phyloP scores from a whole-genome alignment of 2,797 vertebrate species.

The Buphagus erythrorhynchus region DNA sequence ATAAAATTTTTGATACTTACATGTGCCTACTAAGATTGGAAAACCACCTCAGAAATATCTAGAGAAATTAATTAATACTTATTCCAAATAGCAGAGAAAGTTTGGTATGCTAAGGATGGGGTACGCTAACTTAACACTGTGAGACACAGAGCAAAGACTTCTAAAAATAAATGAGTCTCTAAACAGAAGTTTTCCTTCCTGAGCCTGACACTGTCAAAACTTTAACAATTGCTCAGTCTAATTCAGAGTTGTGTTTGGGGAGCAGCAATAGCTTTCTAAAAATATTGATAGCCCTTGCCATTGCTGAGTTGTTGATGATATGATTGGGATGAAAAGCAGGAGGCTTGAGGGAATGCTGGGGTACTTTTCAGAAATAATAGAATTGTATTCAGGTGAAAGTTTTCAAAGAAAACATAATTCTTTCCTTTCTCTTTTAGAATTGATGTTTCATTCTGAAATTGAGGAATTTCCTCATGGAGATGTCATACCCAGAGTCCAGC shows the following conservation, averaged over 20 bases:
- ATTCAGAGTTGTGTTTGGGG: not conserved
- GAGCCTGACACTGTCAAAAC: not conserved
- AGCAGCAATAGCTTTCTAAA: not conserved
- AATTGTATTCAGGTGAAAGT: not conserved
- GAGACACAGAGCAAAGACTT: not conserved
- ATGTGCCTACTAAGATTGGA: not conserved
- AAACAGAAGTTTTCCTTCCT: not conserved
- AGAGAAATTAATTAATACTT: not conserved
- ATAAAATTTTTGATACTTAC: not conserved
- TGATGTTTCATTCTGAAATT: conserved; percentile 86
- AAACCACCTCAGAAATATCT: not conserved
- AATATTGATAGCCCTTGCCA: not conserved
- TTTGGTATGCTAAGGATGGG: not conserved
- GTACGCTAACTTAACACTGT: not conserved
- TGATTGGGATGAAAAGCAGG: not conserved
- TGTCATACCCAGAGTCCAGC: conserved; percentile 78
- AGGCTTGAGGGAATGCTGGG: not conserved
- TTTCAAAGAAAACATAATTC: not conserved
- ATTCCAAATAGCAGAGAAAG: not conserved
- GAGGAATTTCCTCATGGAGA: conserved; percentile 80
- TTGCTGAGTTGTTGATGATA: not conserved
- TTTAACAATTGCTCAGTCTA: not conserved
- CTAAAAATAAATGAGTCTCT: accelerated
- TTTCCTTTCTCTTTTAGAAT: conserved; percentile 73
- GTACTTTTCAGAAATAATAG: not conserved